Evolutionary conservation across 2,888 invertebrate genomes (phyloP).

Genomic region (Epistrophella euchroma): DNA sequence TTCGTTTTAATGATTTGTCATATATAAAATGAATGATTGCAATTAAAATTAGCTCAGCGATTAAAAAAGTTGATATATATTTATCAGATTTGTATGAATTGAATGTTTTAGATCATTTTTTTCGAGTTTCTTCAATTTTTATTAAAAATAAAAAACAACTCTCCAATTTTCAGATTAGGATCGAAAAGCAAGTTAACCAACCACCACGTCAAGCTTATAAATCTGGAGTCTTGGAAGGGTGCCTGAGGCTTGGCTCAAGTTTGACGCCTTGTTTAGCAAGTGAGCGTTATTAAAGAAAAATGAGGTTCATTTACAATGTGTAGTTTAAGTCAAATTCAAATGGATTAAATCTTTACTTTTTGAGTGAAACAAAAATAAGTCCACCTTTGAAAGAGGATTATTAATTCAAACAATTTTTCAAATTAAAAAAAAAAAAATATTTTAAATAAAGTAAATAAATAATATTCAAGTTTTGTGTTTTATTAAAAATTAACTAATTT

Average conservation of each 20-base stretch:
- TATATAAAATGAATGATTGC: conserved; percentile 25
- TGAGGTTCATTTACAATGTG: too few relatives aligned
- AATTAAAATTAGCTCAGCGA: conserved; percentile 50
- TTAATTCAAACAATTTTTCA: background rate
- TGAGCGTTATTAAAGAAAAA: background rate
- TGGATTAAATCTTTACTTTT: background rate
- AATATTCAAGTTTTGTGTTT: background rate
- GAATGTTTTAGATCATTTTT: background rate
- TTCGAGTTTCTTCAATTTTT: background rate
- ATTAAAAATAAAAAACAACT: background rate
- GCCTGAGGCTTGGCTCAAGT: background rate
- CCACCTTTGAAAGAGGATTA: background rate
- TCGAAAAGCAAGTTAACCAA: conserved; percentile 6
- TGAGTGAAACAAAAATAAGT: background rate
- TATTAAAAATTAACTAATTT: background rate
- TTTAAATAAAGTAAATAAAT: background rate
- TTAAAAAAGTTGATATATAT: conserved; percentile 23
- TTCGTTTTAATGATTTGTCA: conserved; percentile 55
- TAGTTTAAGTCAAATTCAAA: background rate
- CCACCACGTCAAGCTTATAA: conserved; percentile 1
- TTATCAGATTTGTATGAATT: conserved; percentile 26
- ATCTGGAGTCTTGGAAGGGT: background rate
- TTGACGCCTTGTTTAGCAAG: conserved; percentile 1
- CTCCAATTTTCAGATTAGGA: conserved; percentile 30
- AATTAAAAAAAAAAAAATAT: background rate